A percentile compares a stretch with the other conserved stretches of the same genome.
Conservation (phyloP, 2,113 vertebrate species). For the Engraulis encrasicolus region DNA sequence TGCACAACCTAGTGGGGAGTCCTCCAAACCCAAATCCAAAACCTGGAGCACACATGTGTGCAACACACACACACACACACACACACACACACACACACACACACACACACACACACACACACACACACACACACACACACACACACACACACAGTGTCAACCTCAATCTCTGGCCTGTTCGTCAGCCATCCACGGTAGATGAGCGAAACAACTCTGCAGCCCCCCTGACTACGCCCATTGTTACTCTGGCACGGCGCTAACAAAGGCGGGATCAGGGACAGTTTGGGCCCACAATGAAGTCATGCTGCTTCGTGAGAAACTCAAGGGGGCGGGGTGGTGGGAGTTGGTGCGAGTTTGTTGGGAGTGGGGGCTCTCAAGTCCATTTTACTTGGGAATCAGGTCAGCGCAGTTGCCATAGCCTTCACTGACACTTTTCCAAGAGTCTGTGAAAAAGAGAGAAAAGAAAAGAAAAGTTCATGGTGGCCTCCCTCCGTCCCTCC, state of each 20-base stretch:
- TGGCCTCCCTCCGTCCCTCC: not conserved
- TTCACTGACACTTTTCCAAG: conserved; percentile 55
- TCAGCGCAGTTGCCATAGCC: conserved; percentile 56
- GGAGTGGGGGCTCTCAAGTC: not conserved
- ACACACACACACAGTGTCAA: not conserved
- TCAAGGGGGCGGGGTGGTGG: conserved; percentile 29
- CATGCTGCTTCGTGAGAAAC: conserved; percentile 61
- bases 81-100: too few species aligned
- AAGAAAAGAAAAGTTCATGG: not conserved
- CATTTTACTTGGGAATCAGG: conserved; percentile 67
- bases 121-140: too few species aligned
- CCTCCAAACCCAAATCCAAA: too few species aligned
- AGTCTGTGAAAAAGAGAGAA: conserved; percentile 39
- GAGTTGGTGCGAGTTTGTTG: conserved; percentile 32
- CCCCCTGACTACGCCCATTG: conserved; percentile 67
- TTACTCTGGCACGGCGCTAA: conserved; percentile 55
- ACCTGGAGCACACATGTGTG: not conserved
- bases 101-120: too few species aligned
- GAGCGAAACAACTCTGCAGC: conserved; percentile 43
- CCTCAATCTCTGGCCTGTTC: not conserved
- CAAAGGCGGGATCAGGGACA: conserved; percentile 63
- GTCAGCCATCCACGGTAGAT: not conserved
- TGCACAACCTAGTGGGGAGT: not conserved
- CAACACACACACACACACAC: too few species aligned
- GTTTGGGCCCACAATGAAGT: conserved; percentile 65